Conservation (phyloP, 2,797 vertebrate species). For the Avahi laniger region DNA sequence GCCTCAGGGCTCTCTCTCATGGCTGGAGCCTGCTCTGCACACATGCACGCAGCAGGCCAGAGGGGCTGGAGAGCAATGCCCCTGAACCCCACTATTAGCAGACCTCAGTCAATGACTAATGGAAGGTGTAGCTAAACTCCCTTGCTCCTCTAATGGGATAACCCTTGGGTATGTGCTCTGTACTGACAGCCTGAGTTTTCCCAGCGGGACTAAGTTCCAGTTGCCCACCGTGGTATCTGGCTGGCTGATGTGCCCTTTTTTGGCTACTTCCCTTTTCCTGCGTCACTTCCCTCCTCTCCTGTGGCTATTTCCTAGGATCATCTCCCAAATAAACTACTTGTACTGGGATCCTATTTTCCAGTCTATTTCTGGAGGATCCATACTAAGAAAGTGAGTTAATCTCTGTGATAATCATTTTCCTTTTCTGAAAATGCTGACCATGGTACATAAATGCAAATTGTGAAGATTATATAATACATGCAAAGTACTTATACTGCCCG, state of each 20-base stretch:
- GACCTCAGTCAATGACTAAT: background rate
- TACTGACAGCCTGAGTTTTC: background rate
- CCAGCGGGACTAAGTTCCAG: background rate
- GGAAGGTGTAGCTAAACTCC: background rate
- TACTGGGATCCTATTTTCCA: background rate
- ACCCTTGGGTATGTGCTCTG: background rate
- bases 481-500: background rate
- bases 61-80: background rate
- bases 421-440: constrained; percentile 1
- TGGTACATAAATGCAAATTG: background rate
- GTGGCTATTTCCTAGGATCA: background rate
- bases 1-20: background rate
- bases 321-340: background rate
- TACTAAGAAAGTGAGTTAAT: background rate
- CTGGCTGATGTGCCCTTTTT: background rate
- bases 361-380: background rate
- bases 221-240: background rate
- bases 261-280: background rate
- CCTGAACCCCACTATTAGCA: background rate
- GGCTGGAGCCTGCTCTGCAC: background rate
- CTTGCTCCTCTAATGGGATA: background rate
- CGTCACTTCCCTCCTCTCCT: background rate
- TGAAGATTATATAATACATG: background rate
- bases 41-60: background rate
- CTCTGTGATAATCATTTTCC: background rate